Percentiles rank a stretch among this genome's conserved stretches.
These are phyloP conservation scores for Hydropotes inermis DNA, from an alignment of 2,113 vertebrate species.

Conservation along the genomic window DNA sequence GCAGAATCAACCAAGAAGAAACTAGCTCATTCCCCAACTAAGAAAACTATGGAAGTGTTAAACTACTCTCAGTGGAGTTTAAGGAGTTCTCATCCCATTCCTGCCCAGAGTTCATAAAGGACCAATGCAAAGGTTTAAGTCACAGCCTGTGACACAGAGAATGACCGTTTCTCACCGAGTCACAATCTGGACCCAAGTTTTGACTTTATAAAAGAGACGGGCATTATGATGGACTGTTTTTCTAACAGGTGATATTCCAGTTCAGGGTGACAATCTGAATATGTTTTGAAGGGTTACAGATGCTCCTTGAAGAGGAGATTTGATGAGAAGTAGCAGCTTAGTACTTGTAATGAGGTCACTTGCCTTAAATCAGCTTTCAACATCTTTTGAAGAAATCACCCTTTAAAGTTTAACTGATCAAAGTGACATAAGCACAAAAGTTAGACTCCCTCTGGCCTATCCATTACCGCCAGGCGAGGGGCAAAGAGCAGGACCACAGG, in stretches of 20 bases:
- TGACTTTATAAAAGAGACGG: background rate
- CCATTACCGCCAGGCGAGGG: background rate
- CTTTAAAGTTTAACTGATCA: slow-evolving; percentile 53
- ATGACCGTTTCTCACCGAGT: background rate
- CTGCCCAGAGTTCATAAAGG: background rate
- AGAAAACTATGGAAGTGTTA: background rate
- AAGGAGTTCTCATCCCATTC: background rate
- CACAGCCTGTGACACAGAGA: background rate
- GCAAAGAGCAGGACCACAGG: background rate
- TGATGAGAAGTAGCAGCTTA: slow-evolving; percentile 48
- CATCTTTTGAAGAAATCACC: slow-evolving; percentile 44
- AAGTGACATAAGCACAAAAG: background rate
- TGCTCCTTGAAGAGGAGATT: slow-evolving; percentile 45
- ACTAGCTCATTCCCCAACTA: background rate
- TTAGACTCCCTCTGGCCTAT: background rate
- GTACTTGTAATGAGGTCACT: slow-evolving; percentile 48
- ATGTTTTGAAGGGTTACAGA: slow-evolving; percentile 37
- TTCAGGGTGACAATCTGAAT: background rate
- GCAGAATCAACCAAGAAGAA: background rate
- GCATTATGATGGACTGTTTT: background rate
- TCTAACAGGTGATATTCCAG: background rate
- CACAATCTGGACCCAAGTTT: background rate
- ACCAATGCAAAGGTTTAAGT: background rate
- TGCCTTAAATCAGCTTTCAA: slow-evolving; percentile 54
- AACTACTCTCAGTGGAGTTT: background rate